These are phyloP conservation scores for Adela reaumurella DNA, from an alignment of 2,888 invertebrate genomes.

Conservation along the genomic window DNA sequence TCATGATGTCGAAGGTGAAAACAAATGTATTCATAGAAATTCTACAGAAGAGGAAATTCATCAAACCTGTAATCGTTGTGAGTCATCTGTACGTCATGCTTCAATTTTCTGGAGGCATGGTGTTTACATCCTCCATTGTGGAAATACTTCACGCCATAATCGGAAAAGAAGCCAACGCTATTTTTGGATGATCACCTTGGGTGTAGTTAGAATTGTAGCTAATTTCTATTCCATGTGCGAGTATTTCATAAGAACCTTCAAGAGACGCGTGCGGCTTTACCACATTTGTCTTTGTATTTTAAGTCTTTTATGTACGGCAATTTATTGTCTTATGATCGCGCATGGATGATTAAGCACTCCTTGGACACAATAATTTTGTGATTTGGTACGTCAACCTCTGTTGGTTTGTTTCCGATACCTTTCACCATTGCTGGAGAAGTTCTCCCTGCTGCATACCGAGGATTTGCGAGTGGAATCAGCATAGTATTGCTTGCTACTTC, in stretches of 20 bases:
- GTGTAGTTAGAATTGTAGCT: constrained; percentile 58
- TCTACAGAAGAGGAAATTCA: constrained; percentile 22
- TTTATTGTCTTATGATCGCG: constrained; percentile 34
- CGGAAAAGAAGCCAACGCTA: constrained; percentile 50
- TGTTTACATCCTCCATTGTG: constrained; percentile 66
- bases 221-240: constrained; percentile 60
- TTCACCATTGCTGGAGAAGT: constrained; percentile 72
- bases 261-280: constrained; percentile 55
- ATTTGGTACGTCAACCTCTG: constrained; percentile 52
- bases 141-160: constrained; percentile 59
- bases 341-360: too few relatives aligned
- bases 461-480: constrained; percentile 62
- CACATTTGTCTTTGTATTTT: constrained; percentile 57
- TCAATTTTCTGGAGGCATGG: constrained; percentile 68
- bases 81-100: constrained; percentile 61
- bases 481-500: constrained; percentile 40
- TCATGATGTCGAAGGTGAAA: too few relatives aligned
- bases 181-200: constrained; percentile 61
- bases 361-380: constrained; percentile 45
- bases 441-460: constrained; percentile 60
- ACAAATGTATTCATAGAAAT: too few relatives aligned
- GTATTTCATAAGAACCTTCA: constrained; percentile 55
- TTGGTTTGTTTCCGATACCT: constrained; percentile 64
- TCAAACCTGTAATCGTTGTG: constrained; percentile 50
- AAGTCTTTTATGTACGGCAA: constrained; percentile 54